These are phyloP conservation scores for rat (Rattus norvegicus) DNA, from an alignment of 2,113 vertebrate species.

Conservation along the genomic window GRCr8 NC_086038.1:47069501-47070000, in stretches of 20 bases:
- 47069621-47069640: neutral
- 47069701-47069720: too few species aligned
- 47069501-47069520: neutral
- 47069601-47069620: neutral
- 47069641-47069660: neutral
- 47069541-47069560: neutral
- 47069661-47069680: neutral
- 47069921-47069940: neutral
- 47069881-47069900: neutral
- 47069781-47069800: neutral
- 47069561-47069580: neutral
- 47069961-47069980: slow-evolving; percentile 16
- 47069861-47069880: neutral
- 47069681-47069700: neutral
- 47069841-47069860: neutral
- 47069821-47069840: neutral
- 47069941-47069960: neutral
- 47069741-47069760: neutral
- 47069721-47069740: too few species aligned
- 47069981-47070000: slow-evolving; percentile 12
- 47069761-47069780: neutral
- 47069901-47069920: neutral
- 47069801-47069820: neutral
- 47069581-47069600: neutral
- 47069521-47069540: neutral